These are phyloP conservation scores for Gasterosteus nipponicus DNA, from an alignment of 2,113 vertebrate species.

Conservation along the genomic window DNA sequence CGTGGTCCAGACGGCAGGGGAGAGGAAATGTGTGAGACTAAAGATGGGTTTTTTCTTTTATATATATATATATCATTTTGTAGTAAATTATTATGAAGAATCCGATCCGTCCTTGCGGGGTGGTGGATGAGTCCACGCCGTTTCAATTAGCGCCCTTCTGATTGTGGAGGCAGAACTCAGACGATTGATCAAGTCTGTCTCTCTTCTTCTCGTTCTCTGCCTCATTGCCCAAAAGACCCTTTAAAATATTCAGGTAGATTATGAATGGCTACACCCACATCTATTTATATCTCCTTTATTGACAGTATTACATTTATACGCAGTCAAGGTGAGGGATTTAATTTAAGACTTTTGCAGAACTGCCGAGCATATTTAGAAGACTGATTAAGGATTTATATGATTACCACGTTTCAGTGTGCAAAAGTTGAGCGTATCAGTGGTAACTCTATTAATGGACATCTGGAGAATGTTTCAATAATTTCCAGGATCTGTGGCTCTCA, in stretches of 20 bases:
- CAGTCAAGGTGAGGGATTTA: constrained; percentile 80
- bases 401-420: constrained; percentile 46
- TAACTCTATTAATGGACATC: constrained; percentile 24
- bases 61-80: constrained; percentile 20
- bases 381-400: constrained; percentile 72
- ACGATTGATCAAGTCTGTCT: constrained; percentile 76
- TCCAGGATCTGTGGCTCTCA: constrained; percentile 42
- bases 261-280: constrained; percentile 79
- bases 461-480: constrained; percentile 50
- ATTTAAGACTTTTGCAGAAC: constrained; percentile 71
- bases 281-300: constrained; percentile 83
- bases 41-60: constrained; percentile 31
- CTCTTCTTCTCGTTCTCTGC: constrained; percentile 54
- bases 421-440: constrained; percentile 37
- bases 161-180: constrained; percentile 76
- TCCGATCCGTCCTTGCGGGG: constrained; percentile 61
- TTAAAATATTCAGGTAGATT: constrained; percentile 84
- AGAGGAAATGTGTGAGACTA: constrained; percentile 30
- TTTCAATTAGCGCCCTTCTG: constrained; percentile 79
- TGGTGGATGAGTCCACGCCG: constrained; percentile 54
- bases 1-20: constrained; percentile 76
- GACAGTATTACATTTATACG: constrained; percentile 81
- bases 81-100: constrained; percentile 59
- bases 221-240: constrained; percentile 79
- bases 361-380: constrained; percentile 71